Evolutionary conservation across 2,113 vertebrate species (phyloP).

Genomic region (Mus pahari): DNA sequence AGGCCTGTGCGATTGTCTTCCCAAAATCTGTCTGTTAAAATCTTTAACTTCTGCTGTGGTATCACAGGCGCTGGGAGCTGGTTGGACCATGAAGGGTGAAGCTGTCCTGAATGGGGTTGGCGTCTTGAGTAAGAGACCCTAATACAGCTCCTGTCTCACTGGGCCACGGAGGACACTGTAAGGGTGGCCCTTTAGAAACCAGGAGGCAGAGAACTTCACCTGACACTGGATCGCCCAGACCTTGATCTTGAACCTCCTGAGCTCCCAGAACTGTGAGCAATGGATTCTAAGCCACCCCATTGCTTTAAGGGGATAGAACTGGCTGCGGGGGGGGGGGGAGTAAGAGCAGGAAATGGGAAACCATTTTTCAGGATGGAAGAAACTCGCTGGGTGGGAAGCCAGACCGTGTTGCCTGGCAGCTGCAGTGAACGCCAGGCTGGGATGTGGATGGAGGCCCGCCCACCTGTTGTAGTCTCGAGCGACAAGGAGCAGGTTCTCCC

Average conservation of each 20-base stretch:
- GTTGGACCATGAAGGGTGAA: no score
- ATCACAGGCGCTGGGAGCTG: background rate
- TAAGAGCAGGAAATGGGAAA: background rate
- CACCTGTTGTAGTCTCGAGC: constrained; percentile 92
- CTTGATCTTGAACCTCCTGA: background rate
- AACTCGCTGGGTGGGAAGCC: background rate
- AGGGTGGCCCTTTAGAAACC: background rate
- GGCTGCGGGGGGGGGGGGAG: no score
- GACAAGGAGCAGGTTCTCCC: constrained; percentile 89
- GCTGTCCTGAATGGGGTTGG: background rate
- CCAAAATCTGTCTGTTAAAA: background rate
- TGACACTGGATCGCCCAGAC: background rate
- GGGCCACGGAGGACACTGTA: background rate
- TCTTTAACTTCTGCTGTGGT: background rate
- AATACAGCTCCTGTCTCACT: background rate
- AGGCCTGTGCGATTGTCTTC: background rate
- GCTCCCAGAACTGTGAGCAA: background rate
- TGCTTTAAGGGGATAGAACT: background rate
- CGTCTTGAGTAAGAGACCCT: background rate
- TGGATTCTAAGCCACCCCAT: background rate
- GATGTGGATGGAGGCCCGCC: background rate
- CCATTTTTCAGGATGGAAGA: background rate
- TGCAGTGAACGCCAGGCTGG: background rate
- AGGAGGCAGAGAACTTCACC: background rate
- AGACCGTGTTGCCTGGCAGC: background rate